These are phyloP conservation scores for Drosophila leontia DNA, from an alignment of 1,140 invertebrate species.

Conservation along the genomic window DNA sequence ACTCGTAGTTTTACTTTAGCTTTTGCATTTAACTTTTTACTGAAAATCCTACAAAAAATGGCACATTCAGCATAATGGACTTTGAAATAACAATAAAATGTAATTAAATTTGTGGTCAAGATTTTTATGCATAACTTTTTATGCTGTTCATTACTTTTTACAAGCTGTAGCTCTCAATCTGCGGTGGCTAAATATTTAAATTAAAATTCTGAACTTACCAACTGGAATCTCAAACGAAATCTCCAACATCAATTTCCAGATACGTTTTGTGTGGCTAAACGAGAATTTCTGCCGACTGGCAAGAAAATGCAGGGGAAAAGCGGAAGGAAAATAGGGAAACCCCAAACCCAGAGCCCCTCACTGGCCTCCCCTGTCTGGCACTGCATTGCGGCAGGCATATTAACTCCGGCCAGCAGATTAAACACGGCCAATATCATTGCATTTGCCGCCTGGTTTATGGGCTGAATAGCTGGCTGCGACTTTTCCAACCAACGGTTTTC, in stretches of 20 bases:
- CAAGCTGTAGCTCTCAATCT: background rate
- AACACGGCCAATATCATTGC: constrained; percentile 60
- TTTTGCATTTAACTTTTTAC: background rate
- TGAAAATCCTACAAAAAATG: background rate
- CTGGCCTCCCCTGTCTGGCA: constrained; percentile 25
- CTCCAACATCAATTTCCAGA: constrained; percentile 10
- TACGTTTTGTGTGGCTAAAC: constrained; percentile 23
- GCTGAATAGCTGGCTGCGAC: constrained; percentile 44
- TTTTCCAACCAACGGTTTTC: constrained; percentile 16
- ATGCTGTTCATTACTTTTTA: background rate
- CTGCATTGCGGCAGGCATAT: constrained; percentile 58
- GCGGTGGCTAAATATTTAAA: background rate
- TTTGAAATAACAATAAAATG: constrained; percentile 21
- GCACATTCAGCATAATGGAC: background rate
- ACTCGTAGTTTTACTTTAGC: background rate
- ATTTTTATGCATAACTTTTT: background rate
- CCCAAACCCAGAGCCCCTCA: background rate
- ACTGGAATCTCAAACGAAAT: background rate
- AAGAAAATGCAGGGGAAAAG: constrained; percentile 19
- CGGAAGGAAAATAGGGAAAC: background rate
- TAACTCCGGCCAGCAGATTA: constrained; percentile 61
- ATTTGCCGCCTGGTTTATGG: constrained; percentile 73
- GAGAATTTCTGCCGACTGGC: constrained; percentile 40
- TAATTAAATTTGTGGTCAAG: constrained; percentile 11
- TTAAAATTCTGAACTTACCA: background rate